These are phyloP conservation scores for Sorex araneus DNA, from an alignment of 2,113 vertebrate genomes.

Conservation along the genomic window DNA sequence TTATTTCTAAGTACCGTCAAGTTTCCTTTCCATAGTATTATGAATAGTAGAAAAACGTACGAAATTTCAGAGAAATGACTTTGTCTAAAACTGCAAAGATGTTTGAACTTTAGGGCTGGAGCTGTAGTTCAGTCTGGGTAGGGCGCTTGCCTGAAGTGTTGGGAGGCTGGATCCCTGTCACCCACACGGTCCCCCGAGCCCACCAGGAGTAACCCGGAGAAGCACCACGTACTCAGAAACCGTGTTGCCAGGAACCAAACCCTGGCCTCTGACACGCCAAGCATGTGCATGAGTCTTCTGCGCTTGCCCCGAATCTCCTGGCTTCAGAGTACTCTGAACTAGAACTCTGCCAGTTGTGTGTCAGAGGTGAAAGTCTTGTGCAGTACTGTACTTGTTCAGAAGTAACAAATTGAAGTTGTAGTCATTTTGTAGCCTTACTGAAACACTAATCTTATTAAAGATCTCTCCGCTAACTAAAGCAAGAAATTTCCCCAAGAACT, in stretches of 20 bases:
- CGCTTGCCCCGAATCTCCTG: too few relatives aligned
- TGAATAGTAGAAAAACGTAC: slow-evolving; percentile 41
- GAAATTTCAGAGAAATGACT: slow-evolving; percentile 7
- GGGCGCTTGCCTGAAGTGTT: too few relatives aligned
- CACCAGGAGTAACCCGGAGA: too few relatives aligned
- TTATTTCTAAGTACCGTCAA: slow-evolving; percentile 65
- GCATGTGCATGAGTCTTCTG: too few relatives aligned
- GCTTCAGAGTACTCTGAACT: slow-evolving; percentile 17
- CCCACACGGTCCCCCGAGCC: too few relatives aligned
- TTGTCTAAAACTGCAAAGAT: slow-evolving; percentile 52
- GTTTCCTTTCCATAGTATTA: slow-evolving; percentile 74
- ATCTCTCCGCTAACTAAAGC: slow-evolving; percentile 47
- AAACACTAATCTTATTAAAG: slow-evolving; percentile 26
- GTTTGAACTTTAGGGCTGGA: slow-evolving; percentile 11
- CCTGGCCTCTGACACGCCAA: too few relatives aligned
- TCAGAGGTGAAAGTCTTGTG: slow-evolving; percentile 19
- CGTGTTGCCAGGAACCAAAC: too few relatives aligned
- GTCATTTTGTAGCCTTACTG: slow-evolving; percentile 51
- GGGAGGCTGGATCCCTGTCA: too few relatives aligned
- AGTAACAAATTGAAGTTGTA: slow-evolving; percentile 2
- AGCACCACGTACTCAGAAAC: too few relatives aligned
- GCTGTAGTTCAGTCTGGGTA: too few relatives aligned
- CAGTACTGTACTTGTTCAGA: slow-evolving; percentile 15
- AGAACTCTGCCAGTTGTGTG: background rate
- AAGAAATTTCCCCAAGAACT: background rate